Conservation (phyloP, 2,797 vertebrate species). For the Tolypeutes matacus region DNA sequence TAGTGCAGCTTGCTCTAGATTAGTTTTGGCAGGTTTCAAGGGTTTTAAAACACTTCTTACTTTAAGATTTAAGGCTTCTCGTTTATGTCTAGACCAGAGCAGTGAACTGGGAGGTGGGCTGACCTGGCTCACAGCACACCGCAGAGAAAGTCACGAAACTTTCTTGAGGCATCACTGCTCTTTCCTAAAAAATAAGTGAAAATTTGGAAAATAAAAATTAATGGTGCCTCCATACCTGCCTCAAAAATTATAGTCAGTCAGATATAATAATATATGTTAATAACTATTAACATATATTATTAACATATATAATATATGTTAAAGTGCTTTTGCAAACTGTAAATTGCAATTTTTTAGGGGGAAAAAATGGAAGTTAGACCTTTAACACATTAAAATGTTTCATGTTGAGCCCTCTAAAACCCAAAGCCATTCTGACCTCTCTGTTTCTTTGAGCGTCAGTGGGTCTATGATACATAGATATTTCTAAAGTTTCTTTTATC, state of each 20-base stretch:
- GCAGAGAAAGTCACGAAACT: background rate
- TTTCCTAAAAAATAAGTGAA: background rate
- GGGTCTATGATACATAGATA: background rate
- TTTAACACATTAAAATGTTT: background rate
- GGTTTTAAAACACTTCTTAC: constrained; percentile 45
- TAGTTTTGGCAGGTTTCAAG: constrained; percentile 35
- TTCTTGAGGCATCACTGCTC: background rate
- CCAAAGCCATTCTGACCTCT: background rate
- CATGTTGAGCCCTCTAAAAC: background rate
- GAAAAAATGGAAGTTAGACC: background rate
- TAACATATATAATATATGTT: background rate
- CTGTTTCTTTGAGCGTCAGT: background rate
- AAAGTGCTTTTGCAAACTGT: background rate
- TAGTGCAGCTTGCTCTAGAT: background rate
- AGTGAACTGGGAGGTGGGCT: background rate
- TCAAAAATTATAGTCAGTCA: background rate
- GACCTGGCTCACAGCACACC: rapidly evolving
- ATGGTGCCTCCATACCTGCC: background rate
- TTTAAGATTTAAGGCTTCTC: constrained; percentile 49
- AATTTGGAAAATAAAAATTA: constrained; percentile 26
- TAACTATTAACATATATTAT: too few relatives aligned
- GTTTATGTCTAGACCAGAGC: constrained; percentile 42
- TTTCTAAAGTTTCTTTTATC: background rate
- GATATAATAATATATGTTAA: background rate
- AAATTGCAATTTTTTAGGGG: background rate